phyloP scores from a whole-genome alignment of 2,797 vertebrate genomes.

The Alfaro cultratus region DNA sequence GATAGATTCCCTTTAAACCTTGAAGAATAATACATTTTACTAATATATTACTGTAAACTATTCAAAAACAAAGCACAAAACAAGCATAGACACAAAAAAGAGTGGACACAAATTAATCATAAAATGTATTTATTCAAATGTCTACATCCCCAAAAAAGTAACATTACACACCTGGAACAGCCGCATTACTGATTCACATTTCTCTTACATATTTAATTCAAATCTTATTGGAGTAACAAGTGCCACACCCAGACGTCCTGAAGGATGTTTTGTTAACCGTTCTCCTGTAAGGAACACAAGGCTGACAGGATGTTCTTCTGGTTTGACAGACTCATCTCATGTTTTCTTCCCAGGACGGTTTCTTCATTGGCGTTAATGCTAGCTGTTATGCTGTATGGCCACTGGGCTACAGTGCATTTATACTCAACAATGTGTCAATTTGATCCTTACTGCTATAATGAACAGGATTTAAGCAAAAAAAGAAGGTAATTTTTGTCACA shows the following conservation, averaged over 20 bases:
- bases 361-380: slow-evolving; percentile 56
- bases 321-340: slow-evolving; percentile 53
- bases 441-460: slow-evolving; percentile 28
- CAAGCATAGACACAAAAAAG: slow-evolving; percentile 29
- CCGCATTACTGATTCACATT: slow-evolving; percentile 49
- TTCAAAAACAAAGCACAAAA: slow-evolving; percentile 12
- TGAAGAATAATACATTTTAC: not conserved
- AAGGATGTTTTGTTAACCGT: slow-evolving; percentile 14
- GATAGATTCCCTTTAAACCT: not conserved
- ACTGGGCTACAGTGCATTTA: slow-evolving; percentile 41
- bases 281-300: slow-evolving; percentile 19
- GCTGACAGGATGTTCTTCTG: slow-evolving; percentile 28
- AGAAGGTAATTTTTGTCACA: slow-evolving; percentile 37
- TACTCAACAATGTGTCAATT: slow-evolving; percentile 29
- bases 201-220: slow-evolving; percentile 7
- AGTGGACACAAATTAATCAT: slow-evolving; percentile 48
- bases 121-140: slow-evolving; percentile 81
- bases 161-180: slow-evolving; percentile 49
- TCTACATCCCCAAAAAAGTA: slow-evolving; percentile 66
- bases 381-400: slow-evolving; percentile 33
- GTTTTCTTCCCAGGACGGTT: slow-evolving; percentile 34
- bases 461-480: slow-evolving; percentile 22
- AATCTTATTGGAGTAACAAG: slow-evolving; percentile 47
- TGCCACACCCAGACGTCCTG: slow-evolving; percentile 13
- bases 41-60: not conserved